phyloP scores from a whole-genome alignment of 2,888 invertebrate species.

The Microchrysa polita region DNA sequence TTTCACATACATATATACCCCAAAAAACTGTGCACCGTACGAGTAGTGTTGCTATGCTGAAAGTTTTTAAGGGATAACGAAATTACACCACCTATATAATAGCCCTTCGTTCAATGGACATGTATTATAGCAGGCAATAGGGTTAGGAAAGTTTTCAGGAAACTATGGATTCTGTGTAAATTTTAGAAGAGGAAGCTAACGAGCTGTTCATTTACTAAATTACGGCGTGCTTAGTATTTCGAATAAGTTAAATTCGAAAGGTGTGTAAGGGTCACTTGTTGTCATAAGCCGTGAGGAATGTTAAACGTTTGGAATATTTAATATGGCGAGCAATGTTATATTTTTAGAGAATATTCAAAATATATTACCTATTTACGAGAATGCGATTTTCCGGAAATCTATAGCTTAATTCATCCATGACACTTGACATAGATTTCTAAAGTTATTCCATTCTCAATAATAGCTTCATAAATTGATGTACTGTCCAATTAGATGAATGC shows the following conservation, averaged over 20 bases:
- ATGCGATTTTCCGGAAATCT: too few relatives aligned
- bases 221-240: neutral
- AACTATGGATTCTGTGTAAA: conserved; percentile 10
- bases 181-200: conserved; percentile 4
- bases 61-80: conserved; percentile 36
- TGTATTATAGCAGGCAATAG: conserved; percentile 23
- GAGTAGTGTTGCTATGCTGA: neutral
- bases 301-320: too few relatives aligned
- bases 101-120: conserved; percentile 18
- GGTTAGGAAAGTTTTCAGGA: conserved; percentile 30
- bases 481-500: too few relatives aligned
- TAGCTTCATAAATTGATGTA: too few relatives aligned
- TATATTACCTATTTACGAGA: too few relatives aligned
- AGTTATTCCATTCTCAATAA: too few relatives aligned
- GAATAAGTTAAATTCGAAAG: neutral
- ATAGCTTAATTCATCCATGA: too few relatives aligned
- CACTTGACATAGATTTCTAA: too few relatives aligned
- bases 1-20: conserved; percentile 7
- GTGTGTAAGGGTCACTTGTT: too few relatives aligned
- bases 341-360: too few relatives aligned
- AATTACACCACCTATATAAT: conserved; percentile 32
- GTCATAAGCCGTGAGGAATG: too few relatives aligned
- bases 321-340: too few relatives aligned
- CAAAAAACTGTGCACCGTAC: neutral
- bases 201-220: neutral